These are phyloP conservation scores for Muricea muricata DNA, from an alignment of 92 coral and sea anemone species.

Conservation along the genomic window DNA sequence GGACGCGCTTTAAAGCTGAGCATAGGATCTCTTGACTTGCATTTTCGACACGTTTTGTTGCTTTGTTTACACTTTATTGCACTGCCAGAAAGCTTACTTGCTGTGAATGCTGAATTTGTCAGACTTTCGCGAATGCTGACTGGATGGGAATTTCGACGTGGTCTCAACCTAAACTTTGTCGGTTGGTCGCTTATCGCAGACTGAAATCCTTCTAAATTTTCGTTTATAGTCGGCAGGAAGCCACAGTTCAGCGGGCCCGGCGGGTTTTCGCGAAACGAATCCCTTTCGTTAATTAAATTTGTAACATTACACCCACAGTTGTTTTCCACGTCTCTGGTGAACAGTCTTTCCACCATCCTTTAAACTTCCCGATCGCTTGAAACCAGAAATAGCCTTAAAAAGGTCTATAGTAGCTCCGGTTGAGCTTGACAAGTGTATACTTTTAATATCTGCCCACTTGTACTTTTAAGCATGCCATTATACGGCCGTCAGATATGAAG, in stretches of 20 bases:
- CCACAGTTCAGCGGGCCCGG: background rate
- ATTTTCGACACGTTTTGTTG: background rate
- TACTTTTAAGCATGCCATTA: no score
- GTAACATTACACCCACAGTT: constrained; percentile 18
- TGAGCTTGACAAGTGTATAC: no score
- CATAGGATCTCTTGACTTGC: constrained; percentile 9
- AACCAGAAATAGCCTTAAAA: no score
- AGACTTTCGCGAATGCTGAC: background rate
- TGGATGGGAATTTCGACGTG: constrained; percentile 25
- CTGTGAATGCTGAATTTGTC: no score
- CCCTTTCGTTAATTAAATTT: constrained; percentile 17
- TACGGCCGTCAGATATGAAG: no score
- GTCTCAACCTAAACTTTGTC: background rate
- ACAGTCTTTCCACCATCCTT: background rate
- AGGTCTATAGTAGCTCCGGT: no score
- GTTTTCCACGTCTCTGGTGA: background rate
- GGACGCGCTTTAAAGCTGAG: background rate
- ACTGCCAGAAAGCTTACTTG: background rate
- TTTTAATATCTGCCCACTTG: no score
- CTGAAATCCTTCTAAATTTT: constrained; percentile 31
- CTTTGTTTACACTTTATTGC: background rate
- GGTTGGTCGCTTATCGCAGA: background rate
- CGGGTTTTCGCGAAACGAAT: background rate
- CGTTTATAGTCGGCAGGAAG: constrained; percentile 14
- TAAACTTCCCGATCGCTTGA: no score